These are phyloP conservation scores for Callospermophilus lateralis DNA, from an alignment of 2,113 vertebrate species.

Conservation along the genomic window DNA sequence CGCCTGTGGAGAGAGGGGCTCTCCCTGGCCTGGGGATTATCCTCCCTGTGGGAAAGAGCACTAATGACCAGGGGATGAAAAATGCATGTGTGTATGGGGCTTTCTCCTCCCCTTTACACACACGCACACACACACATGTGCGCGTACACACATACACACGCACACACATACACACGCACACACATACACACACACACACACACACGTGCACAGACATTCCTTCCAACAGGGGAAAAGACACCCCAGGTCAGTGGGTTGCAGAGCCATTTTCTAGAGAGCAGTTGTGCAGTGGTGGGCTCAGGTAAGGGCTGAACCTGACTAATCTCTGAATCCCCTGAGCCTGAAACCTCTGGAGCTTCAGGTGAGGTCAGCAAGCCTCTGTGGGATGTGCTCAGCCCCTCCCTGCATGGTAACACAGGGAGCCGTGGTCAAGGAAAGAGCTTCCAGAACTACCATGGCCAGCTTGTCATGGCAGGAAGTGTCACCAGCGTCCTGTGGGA, in stretches of 20 bases:
- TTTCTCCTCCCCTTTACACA: too few species aligned
- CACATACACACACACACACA: too few species aligned
- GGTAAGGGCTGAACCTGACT: neutral
- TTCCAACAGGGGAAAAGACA: neutral
- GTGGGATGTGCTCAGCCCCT: neutral
- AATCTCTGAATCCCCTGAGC: neutral
- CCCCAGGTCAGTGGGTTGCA: neutral
- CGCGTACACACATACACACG: too few species aligned
- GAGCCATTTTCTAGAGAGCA: neutral
- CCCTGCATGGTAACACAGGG: neutral
- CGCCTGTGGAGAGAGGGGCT: neutral
- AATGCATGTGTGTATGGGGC: too few species aligned
- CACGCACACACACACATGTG: fast-evolving
- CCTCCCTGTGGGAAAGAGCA: neutral
- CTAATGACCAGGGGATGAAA: neutral
- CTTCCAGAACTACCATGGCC: neutral
- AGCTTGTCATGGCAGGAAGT: too few species aligned
- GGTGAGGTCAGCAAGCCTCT: neutral
- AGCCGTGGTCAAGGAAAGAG: neutral
- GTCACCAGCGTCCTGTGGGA: neutral
- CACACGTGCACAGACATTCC: too few species aligned
- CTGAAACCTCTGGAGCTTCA: fast-evolving
- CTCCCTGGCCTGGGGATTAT: neutral
- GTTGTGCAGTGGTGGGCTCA: neutral
- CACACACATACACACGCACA: too few species aligned